Evolutionary conservation across 1,140 invertebrate genomes (phyloP).

Genomic region (Leguminivora glycinivorella): DNA sequence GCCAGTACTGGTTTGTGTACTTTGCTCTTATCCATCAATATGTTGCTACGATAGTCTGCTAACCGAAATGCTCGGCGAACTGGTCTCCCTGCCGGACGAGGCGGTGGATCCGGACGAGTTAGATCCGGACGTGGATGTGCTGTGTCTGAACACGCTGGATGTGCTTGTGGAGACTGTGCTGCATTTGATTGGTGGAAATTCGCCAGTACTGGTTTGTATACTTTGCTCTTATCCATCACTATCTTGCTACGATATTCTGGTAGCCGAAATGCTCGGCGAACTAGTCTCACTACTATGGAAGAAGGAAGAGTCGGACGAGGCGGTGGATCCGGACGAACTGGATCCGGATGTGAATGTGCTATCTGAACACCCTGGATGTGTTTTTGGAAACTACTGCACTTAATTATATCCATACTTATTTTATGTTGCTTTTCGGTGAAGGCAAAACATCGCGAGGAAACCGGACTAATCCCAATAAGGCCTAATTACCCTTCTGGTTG

Average conservation of each 20-base stretch:
- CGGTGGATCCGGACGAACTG: conserved; percentile 81
- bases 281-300: conserved; percentile 90
- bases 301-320: conserved; percentile 80
- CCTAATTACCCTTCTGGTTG: no score
- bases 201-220: conserved; percentile 81
- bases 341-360: conserved; percentile 92
- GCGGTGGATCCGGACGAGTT: conserved; percentile 81
- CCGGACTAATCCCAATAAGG: no score
- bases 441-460: no score
- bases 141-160: conserved; percentile 89
- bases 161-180: conserved; percentile 91
- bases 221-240: not conserved
- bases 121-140: conserved; percentile 90
- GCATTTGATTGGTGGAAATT: conserved; percentile 85
- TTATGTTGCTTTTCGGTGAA: no score
- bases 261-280: conserved; percentile 93
- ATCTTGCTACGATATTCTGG: conserved; percentile 89
- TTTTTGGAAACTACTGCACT: conserved; percentile 90
- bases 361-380: conserved; percentile 88
- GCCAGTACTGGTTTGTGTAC: conserved; percentile 81
- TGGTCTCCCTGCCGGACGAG: conserved; percentile 85
- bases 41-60: conserved; percentile 90
- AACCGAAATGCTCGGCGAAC: conserved; percentile 93
- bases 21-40: not conserved
- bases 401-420: no score